These are phyloP conservation scores for Nomada lathburiana DNA, from an alignment of 2,888 invertebrate genomes.

Conservation along the genomic window DNA sequence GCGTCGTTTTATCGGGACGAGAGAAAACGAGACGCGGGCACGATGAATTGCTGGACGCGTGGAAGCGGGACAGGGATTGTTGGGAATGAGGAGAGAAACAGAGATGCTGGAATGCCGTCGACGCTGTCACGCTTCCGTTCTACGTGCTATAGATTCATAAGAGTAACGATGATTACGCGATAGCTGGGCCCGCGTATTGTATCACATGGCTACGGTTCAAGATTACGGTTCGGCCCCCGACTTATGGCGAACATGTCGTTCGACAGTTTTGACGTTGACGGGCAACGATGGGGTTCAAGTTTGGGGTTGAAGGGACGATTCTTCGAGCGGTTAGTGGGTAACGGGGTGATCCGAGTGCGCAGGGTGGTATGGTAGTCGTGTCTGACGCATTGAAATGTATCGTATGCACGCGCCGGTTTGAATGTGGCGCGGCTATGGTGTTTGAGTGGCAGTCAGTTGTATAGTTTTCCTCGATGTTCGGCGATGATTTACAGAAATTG, in stretches of 20 bases:
- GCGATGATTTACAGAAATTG: too few species aligned
- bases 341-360: too few species aligned
- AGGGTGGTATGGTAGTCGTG: too few species aligned
- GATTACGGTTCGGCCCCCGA: neutral
- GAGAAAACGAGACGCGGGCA: conserved; percentile 36
- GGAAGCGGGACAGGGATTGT: conserved; percentile 1
- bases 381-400: too few species aligned
- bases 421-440: too few species aligned
- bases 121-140: conserved; percentile 82
- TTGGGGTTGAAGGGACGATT: too few species aligned
- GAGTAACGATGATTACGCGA: conserved; percentile 65
- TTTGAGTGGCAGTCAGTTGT: too few species aligned
- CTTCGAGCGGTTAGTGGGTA: too few species aligned
- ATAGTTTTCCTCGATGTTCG: too few species aligned
- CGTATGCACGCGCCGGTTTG: too few species aligned
- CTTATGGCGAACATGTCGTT: neutral
- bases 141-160: conserved; percentile 83
- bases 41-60: conserved; percentile 19
- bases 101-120: conserved; percentile 73
- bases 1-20: conserved; percentile 31
- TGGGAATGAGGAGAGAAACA: conserved; percentile 13
- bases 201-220: neutral
- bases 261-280: too few species aligned
- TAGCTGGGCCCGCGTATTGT: conserved; percentile 11
- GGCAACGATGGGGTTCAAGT: too few species aligned